phyloP scores from a whole-genome alignment of 2,113 vertebrate genomes.

The Atrichornis clamosus region DNA sequence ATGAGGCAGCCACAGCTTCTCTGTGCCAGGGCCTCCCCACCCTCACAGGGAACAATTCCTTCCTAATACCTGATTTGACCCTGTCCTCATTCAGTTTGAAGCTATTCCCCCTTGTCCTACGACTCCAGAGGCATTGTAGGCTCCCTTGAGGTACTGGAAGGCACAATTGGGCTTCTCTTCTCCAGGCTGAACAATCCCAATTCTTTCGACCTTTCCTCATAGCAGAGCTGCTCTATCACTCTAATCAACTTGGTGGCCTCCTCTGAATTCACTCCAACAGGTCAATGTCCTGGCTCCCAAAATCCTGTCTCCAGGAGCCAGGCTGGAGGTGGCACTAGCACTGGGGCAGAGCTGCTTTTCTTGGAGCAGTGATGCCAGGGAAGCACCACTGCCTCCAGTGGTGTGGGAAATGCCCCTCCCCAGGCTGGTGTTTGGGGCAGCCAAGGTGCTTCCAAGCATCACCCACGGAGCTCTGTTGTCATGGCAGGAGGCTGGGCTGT shows the following conservation, averaged over 20 bases:
- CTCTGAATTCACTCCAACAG: accelerated
- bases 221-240: background rate
- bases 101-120: background rate
- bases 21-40: background rate
- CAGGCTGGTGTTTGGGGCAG: background rate
- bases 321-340: no score
- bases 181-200: background rate
- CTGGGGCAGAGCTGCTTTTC: accelerated
- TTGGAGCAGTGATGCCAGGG: no score
- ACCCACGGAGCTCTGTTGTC: accelerated
- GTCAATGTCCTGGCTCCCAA: background rate
- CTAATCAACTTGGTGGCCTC: background rate
- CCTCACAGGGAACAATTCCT: accelerated
- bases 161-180: background rate
- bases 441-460: accelerated
- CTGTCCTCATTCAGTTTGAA: accelerated
- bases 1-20: background rate
- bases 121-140: no score
- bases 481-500: accelerated
- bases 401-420: no score
- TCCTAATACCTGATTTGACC: accelerated
- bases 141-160: background rate
- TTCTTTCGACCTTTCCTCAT: background rate
- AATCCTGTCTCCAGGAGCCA: background rate
- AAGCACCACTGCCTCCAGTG: accelerated